phyloP scores from a whole-genome alignment of 2,888 invertebrate species.

The Lasioglossum zephyrum region DNA sequence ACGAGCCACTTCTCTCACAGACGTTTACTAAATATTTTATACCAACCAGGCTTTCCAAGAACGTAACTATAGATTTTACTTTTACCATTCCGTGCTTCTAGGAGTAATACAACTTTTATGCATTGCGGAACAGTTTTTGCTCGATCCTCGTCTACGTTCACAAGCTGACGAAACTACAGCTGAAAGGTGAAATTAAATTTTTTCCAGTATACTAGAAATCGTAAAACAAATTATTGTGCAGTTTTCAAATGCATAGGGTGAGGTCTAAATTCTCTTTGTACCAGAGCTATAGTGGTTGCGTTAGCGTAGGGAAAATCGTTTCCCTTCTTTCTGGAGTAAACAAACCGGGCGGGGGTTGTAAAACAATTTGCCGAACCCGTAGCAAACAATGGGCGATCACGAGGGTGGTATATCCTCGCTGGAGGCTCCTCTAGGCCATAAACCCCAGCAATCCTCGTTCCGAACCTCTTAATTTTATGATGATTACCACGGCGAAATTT shows the following conservation, averaged over 20 bases:
- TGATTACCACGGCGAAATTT: slow-evolving; percentile 65
- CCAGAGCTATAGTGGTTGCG: slow-evolving; percentile 17
- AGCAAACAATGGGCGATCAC: slow-evolving; percentile 79
- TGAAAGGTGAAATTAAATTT: no score
- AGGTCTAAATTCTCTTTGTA: slow-evolving; percentile 28
- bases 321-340: slow-evolving; percentile 33
- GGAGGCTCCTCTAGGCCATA: neutral
- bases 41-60: neutral
- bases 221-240: no score
- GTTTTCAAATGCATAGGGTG: neutral
- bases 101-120: no score
- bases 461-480: slow-evolving; percentile 77
- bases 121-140: no score
- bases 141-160: no score
- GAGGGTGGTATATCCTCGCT: slow-evolving; percentile 40
- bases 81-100: no score
- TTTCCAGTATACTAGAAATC: no score
- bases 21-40: neutral
- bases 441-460: slow-evolving; percentile 29
- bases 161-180: no score
- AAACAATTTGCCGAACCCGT: slow-evolving; percentile 74
- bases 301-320: neutral
- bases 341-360: slow-evolving; percentile 63
- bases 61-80: neutral
- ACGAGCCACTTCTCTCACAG: neutral